Evolutionary conservation across 2,113 vertebrate genomes (phyloP).

Genomic region (Entomyzon cyanotis): DNA sequence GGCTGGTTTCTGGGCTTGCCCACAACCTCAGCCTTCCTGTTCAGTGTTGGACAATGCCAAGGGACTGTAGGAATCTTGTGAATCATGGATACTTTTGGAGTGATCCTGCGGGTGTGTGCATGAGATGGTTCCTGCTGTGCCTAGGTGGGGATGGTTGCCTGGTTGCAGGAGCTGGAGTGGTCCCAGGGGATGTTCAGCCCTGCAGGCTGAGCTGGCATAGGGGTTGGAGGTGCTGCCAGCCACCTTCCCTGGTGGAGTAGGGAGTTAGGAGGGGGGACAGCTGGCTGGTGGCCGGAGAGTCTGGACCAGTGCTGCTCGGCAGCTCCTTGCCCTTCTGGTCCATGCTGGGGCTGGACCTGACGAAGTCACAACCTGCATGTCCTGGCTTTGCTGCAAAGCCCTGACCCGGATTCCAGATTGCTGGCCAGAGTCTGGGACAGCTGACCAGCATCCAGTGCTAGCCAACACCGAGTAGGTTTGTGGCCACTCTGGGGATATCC

Average conservation of each 20-base stretch:
- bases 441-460: not conserved
- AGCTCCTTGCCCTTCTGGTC: not conserved
- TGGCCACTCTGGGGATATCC: fast-evolving
- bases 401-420: not conserved
- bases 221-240: not conserved
- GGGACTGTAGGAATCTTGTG: not conserved
- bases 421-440: not conserved
- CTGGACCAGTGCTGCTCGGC: not conserved
- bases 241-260: not conserved
- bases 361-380: not conserved
- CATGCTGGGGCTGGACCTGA: not conserved
- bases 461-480: fast-evolving
- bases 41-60: not conserved
- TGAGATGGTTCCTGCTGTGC: not conserved
- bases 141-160: not conserved
- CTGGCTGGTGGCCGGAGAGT: not conserved
- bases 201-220: not conserved
- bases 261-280: not conserved
- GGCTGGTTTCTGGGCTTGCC: not conserved
- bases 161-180: not conserved
- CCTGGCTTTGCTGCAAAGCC: not conserved
- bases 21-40: conserved; percentile 15
- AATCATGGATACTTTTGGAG: conserved; percentile 18
- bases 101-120: not conserved
- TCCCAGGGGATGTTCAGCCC: not conserved